Evolutionary conservation across 2,888 invertebrate species (phyloP).

Genomic region (Julus scandinavius): DNA sequence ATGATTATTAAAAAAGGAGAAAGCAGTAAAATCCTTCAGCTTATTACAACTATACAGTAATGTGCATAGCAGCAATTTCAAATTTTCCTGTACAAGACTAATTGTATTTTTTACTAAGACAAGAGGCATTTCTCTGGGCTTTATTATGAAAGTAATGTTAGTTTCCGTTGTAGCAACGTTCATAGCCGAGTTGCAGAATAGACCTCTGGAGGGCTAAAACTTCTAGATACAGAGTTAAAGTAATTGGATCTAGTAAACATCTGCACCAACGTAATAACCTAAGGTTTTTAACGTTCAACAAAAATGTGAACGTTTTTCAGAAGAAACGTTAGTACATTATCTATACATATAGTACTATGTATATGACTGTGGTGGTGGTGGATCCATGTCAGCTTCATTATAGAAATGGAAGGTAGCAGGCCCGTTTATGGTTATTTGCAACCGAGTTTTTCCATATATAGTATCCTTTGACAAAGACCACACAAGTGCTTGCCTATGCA

Average conservation of each 20-base stretch:
- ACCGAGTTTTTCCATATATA: not conserved
- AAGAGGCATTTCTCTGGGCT: not conserved
- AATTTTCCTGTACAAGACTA: not conserved
- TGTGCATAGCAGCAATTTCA: not conserved
- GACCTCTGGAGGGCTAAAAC: not conserved
- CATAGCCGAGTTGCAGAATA: not conserved
- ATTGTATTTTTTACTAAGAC: not conserved
- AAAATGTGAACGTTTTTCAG: not conserved
- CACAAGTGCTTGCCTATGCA: not conserved
- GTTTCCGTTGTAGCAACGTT: not conserved
- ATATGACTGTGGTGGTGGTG: not conserved
- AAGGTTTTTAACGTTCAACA: not conserved
- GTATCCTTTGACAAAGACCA: not conserved
- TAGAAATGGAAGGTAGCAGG: not conserved
- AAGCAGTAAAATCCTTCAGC: not conserved
- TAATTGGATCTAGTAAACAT: slow-evolving; percentile 27
- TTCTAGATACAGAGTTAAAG: not conserved
- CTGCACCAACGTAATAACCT: not conserved
- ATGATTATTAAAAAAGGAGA: not conserved
- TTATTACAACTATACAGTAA: not conserved
- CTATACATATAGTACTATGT: not conserved
- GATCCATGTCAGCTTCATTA: not conserved
- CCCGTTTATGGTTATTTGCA: slow-evolving; percentile 21
- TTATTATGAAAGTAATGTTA: not conserved
- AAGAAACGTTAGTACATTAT: not conserved